These are phyloP conservation scores for Pemphredon lugubris DNA, from an alignment of 2,888 invertebrate species.

Conservation along the genomic window DNA sequence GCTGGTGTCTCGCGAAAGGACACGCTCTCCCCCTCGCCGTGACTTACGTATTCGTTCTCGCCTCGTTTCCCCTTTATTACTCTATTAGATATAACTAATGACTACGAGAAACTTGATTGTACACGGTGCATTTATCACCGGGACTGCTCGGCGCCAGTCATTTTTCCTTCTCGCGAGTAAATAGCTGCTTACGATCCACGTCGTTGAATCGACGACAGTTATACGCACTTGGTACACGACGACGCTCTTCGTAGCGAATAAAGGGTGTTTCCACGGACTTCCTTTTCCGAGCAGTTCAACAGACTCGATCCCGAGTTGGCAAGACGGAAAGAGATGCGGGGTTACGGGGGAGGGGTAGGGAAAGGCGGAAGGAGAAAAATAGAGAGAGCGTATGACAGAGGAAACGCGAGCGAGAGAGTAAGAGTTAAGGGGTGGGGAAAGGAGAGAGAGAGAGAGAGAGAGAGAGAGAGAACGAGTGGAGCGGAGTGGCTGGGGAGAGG, in stretches of 20 bases:
- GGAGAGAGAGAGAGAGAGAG: slow-evolving; percentile 10
- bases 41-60: background rate
- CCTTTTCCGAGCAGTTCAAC: slow-evolving; percentile 28
- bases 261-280: slow-evolving; percentile 25
- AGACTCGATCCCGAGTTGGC: slow-evolving; percentile 3
- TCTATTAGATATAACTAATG: slow-evolving; percentile 21
- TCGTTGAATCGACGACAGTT: slow-evolving; percentile 28
- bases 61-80: background rate
- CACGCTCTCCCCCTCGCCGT: background rate
- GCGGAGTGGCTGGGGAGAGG: background rate
- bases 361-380: slow-evolving; percentile 11
- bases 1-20: no score
- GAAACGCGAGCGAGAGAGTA: slow-evolving; percentile 15
- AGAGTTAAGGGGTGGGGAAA: slow-evolving; percentile 7
- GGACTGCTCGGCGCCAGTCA: slow-evolving; percentile 11
- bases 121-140: slow-evolving; percentile 23
- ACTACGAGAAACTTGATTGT: background rate
- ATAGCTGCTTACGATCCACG: slow-evolving; percentile 18
- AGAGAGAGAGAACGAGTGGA: slow-evolving; percentile 14
- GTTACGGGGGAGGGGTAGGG: slow-evolving; percentile 13
- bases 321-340: no score
- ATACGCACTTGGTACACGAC: slow-evolving; percentile 12
- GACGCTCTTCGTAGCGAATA: slow-evolving; percentile 12
- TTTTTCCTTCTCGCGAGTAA: slow-evolving; percentile 19
- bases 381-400: slow-evolving; percentile 6